phyloP scores from a whole-genome alignment of 2,797 vertebrate genomes.

The Hypotaenidia okinawae region DNA sequence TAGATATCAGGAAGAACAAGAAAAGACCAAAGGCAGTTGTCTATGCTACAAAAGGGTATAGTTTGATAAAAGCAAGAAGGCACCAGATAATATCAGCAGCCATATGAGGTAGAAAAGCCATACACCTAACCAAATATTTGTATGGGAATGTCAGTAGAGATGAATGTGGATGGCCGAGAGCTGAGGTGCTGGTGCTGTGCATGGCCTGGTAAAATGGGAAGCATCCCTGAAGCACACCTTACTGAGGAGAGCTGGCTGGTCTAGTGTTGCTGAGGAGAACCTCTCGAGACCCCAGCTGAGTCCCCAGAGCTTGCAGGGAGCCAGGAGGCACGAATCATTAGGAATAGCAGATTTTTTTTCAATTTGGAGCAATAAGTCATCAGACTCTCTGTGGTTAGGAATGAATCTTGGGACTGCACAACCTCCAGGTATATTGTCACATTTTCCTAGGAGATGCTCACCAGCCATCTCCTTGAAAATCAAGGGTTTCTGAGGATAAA shows the following conservation, averaged over 20 bases:
- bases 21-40: neutral
- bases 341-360: neutral
- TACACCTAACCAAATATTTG: neutral
- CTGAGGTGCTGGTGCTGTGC: neutral
- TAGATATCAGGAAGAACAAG: neutral
- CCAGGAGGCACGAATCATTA: neutral
- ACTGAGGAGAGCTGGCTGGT: neutral
- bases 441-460: neutral
- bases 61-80: neutral
- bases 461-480: neutral
- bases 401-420: neutral
- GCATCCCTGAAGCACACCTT: neutral
- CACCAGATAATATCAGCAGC: neutral
- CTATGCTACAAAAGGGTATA: neutral
- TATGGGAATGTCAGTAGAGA: neutral
- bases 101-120: neutral
- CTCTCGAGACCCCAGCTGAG: fast-evolving
- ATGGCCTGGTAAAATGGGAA: neutral
- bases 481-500: no score
- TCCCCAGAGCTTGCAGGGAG: neutral
- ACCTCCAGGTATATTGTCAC: neutral
- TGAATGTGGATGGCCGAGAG: neutral
- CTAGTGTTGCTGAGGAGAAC: neutral
- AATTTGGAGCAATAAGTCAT: neutral
- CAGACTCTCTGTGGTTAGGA: neutral